These are phyloP conservation scores for Carassius gibelio DNA, from an alignment of 2,113 vertebrate species.

Conservation along the genomic window DNA sequence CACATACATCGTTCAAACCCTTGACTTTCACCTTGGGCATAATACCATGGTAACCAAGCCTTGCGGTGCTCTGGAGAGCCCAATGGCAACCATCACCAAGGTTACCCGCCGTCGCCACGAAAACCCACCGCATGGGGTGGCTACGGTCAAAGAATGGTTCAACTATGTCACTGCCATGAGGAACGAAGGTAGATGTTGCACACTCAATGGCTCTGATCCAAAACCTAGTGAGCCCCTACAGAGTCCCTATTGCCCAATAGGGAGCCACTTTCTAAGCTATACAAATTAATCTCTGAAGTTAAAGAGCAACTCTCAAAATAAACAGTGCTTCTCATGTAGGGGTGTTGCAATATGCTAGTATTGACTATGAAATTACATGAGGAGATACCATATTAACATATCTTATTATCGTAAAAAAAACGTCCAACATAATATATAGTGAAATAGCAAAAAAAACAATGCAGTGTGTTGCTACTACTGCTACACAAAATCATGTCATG, in stretches of 20 bases:
- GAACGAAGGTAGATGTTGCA: conserved; percentile 85
- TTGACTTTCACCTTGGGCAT: conserved; percentile 96
- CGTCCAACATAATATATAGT: not conserved
- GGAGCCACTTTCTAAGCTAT: not conserved
- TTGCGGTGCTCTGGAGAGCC: conserved; percentile 93
- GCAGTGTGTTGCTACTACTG: not conserved
- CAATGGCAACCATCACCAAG: conserved; percentile 98
- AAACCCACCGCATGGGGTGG: conserved; percentile 95
- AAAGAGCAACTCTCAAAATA: not conserved
- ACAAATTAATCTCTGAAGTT: not conserved
- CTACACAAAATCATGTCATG: not conserved
- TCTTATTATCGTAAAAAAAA: no score
- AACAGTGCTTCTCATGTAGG: not conserved
- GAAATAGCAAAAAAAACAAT: not conserved
- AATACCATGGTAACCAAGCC: conserved; percentile 99
- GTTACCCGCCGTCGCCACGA: conserved; percentile 95
- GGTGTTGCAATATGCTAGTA: not conserved
- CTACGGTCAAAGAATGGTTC: conserved; percentile 98
- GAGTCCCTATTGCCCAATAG: not conserved
- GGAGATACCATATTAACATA: no score
- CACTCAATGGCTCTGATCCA: not conserved
- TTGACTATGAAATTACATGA: no score
- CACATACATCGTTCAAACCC: conserved; percentile 94
- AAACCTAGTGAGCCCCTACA: not conserved
- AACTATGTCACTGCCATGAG: conserved; percentile 96